Percentiles rank a stretch among this genome's conserved stretches.
These are phyloP conservation scores for Sminthurinus signatus DNA, from an alignment of 1,140 invertebrate species.

Conservation along the genomic window DNA sequence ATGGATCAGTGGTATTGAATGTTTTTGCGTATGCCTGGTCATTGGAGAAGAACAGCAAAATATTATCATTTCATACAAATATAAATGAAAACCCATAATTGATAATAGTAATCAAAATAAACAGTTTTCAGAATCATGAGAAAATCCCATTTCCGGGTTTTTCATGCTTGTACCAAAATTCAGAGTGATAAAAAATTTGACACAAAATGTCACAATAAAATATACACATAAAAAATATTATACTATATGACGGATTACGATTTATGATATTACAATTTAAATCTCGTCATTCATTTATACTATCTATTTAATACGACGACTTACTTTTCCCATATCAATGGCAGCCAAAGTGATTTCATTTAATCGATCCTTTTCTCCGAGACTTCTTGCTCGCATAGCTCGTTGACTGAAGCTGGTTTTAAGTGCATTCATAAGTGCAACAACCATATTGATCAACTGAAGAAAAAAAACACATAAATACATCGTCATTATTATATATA, in stretches of 20 bases:
- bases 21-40: constrained; percentile 70
- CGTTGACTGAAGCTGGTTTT: constrained; percentile 86
- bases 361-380: constrained; percentile 74
- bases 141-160: too few relatives aligned
- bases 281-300: not conserved
- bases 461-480: too few relatives aligned
- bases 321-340: constrained; percentile 73
- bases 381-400: constrained; percentile 67
- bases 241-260: too few relatives aligned
- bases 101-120: too few relatives aligned
- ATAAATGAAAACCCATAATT: too few relatives aligned
- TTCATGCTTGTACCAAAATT: too few relatives aligned
- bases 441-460: constrained; percentile 84
- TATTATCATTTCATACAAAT: not conserved
- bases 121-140: too few relatives aligned
- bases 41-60: constrained; percentile 1
- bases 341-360: constrained; percentile 78
- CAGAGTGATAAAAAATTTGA: too few relatives aligned
- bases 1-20: constrained; percentile 68
- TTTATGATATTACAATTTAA: too few relatives aligned
- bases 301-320: not conserved
- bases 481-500: too few relatives aligned
- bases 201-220: too few relatives aligned
- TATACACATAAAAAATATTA: too few relatives aligned
- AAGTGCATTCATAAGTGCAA: constrained; percentile 78